Base-by-base conservation (phyloP, 2,888 invertebrate species). In the Pterostichus madidus region DNA sequence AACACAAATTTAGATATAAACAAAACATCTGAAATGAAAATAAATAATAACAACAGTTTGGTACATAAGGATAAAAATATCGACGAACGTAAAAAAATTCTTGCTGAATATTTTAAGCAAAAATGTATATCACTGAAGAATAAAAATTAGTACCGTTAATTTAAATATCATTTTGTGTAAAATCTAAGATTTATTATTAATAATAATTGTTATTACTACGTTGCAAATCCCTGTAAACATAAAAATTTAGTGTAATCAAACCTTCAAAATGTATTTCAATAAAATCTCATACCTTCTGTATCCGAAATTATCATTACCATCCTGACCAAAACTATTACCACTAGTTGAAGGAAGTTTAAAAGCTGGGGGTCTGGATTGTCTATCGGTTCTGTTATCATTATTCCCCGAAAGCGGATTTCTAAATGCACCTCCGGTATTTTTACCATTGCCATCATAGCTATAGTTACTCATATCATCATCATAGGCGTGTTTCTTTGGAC, bases 51-150 rank as follows among this genome's bases (percentile, higher is more conserved):
- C 39, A 56, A 39, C n/a, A 15, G 56, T 15, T 39, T 24, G 8
- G 11, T 17, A 17, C 5, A 6, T 13, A 39, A 77, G 17, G 77
- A 17, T 32, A 77, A 76, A 56, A 61, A 80, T n/a, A 15, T 64
- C n/a, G n/a, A 11, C 31, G 49, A 68, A 49, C 56, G 68, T 24
- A 76, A 80, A 80, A 68, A n/a, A 52, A n/a, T 49, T 49, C 31
- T 80, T 13, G 52, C 68, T 2, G 80, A 80, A 31, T 49, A 52
- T 64, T 68, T 64, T 52, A 80, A 80, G 31, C 68, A 80, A 49
- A 80, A 80, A 80, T 68, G 68, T 80, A 44, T 32, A 15, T n/a
- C 68, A 17, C 32, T 68, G 31, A 64, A 68, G 32, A 59, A 35
- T n/a, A 77, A 24, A 2, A 35, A 68, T 32, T 35, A 13, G 32